Evolutionary conservation across 2,113 vertebrate species (phyloP).

Genomic region (Hylia prasina): DNA sequence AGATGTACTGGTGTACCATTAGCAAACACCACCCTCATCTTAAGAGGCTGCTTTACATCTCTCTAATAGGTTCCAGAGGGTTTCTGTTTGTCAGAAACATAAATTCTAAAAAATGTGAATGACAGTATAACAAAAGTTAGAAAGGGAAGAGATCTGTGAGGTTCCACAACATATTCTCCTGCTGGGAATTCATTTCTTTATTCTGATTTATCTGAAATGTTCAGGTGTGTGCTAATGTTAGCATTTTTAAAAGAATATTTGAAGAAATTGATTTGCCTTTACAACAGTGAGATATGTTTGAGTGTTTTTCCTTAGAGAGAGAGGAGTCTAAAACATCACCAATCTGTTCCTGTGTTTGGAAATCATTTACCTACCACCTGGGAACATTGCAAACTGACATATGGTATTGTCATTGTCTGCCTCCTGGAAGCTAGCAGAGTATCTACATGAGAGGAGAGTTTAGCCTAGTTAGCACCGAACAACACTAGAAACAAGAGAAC

Average conservation of each 20-base stretch:
- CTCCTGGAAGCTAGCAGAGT: not conserved
- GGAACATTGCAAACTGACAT: slow-evolving; percentile 2
- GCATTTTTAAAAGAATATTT: not conserved
- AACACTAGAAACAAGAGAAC: not conserved
- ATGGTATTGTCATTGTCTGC: slow-evolving; percentile 10
- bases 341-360: slow-evolving; percentile 24
- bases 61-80: not conserved
- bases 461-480: not conserved
- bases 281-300: not conserved
- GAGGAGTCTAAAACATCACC: not conserved
- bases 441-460: not conserved
- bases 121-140: not conserved
- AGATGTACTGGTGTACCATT: not conserved
- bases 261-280: not conserved
- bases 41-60: not conserved
- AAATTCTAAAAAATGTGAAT: not conserved
- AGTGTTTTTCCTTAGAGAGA: not conserved
- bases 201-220: not conserved
- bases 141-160: not conserved
- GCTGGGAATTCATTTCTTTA: not conserved
- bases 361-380: slow-evolving; percentile 10
- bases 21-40: not conserved
- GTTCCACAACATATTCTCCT: not conserved
- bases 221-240: not conserved
- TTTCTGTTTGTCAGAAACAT: not conserved